Conservation (phyloP, 2,888 invertebrate genomes). For the Shargacucullia verbasci region DNA sequence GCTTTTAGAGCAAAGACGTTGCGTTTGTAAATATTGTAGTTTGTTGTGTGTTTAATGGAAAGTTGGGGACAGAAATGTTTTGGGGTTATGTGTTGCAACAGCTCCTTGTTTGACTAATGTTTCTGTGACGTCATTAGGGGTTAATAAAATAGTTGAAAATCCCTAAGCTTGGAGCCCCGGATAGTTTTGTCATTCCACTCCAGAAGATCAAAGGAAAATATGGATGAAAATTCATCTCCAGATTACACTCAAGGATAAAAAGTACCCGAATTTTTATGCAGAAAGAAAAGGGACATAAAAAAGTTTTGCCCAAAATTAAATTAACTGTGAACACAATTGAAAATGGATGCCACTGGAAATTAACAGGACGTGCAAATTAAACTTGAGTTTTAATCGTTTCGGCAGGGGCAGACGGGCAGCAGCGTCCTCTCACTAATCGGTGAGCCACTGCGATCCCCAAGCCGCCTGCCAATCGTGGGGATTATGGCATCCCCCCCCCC, state of each 20-base stretch:
- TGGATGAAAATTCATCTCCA: background rate
- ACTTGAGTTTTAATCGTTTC: constrained; percentile 51
- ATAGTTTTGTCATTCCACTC: too few species aligned
- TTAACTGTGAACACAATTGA: constrained; percentile 61
- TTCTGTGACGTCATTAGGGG: background rate
- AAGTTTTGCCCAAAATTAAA: constrained; percentile 61
- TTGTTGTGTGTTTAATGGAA: constrained; percentile 44
- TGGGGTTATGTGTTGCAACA: constrained; percentile 31
- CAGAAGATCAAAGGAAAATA: too few species aligned
- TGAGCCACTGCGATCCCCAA: too few species aligned
- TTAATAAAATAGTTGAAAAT: background rate
- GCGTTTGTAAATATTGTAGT: constrained; percentile 54
- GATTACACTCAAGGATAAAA: constrained; percentile 18
- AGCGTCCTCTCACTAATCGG: too few species aligned
- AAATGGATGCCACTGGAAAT: constrained; percentile 46
- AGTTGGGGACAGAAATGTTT: constrained; percentile 36
- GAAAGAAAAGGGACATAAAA: constrained; percentile 48
- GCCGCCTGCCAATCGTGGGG: too few species aligned
- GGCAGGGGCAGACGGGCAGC: too few species aligned
- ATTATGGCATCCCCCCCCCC: too few species aligned
- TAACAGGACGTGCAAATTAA: constrained; percentile 45
- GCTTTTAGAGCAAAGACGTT: constrained; percentile 60
- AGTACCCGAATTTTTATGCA: constrained; percentile 19
- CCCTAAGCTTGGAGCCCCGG: background rate
- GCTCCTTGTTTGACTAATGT: constrained; percentile 32